These are phyloP conservation scores for Tetramorium simillimum DNA, from an alignment of 1,140 invertebrate species.

Conservation along the genomic window DNA sequence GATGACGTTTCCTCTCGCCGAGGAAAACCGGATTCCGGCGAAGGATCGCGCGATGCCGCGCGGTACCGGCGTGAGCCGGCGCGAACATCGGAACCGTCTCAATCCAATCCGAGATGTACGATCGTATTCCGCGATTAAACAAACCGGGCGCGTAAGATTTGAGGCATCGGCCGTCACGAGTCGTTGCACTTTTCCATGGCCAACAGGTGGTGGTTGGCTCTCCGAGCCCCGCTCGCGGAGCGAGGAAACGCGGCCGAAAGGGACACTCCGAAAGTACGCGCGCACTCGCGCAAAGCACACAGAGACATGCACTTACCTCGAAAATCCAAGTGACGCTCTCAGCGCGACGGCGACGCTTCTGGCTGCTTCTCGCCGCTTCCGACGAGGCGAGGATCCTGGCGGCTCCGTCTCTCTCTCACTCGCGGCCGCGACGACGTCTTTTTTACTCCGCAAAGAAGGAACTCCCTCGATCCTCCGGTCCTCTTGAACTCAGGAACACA, in stretches of 20 bases:
- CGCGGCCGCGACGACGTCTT: too few relatives aligned
- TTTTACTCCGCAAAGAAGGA: background rate
- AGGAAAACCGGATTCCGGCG: background rate
- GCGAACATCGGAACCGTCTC: background rate
- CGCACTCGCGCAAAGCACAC: too few relatives aligned
- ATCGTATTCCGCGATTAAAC: background rate
- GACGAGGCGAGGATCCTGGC: background rate
- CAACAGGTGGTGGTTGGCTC: constrained; percentile 69
- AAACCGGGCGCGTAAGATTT: constrained; percentile 27
- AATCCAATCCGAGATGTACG: background rate
- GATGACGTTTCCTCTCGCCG: background rate
- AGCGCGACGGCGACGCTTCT: background rate
- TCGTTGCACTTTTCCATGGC: constrained; percentile 41
- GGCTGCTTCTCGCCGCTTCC: too few relatives aligned
- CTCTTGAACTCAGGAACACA: constrained; percentile 40
- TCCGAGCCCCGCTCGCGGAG: constrained; percentile 10
- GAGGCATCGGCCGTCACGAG: constrained; percentile 43
- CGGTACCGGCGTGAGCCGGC: background rate
- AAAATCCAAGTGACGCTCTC: background rate
- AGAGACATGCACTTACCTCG: background rate
- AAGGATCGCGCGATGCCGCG: background rate
- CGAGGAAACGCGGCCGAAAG: constrained; percentile 36
- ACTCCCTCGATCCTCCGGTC: background rate
- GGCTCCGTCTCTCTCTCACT: background rate
- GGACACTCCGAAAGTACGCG: constrained; percentile 5